These are phyloP conservation scores for Periophthalmodon schlosseri DNA, from an alignment of 2,113 vertebrate genomes.

Conservation along the genomic window DNA sequence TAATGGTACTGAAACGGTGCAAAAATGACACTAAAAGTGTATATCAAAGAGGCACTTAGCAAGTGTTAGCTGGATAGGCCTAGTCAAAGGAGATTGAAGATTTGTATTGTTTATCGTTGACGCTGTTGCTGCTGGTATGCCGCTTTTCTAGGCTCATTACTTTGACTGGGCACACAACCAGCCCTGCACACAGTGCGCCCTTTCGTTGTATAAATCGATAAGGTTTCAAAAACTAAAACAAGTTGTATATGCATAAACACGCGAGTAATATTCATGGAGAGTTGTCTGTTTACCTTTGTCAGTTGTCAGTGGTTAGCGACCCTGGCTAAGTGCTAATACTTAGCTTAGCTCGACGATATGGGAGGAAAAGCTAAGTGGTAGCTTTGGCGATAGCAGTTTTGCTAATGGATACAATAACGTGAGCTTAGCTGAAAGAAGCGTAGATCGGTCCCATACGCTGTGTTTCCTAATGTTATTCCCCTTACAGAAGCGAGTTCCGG, in stretches of 20 bases:
- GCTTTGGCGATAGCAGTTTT: conserved; percentile 65
- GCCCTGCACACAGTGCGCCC: neutral
- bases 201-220: conserved; percentile 6
- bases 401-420: conserved; percentile 64
- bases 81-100: conserved; percentile 30
- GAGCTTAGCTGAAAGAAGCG: conserved; percentile 59
- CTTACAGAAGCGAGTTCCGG: conserved; percentile 19
- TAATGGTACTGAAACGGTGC: neutral
- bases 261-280: conserved; percentile 4
- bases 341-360: conserved; percentile 60
- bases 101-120: conserved; percentile 67
- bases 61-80: conserved; percentile 44
- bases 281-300: conserved; percentile 71
- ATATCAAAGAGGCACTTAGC: conserved; percentile 29
- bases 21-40: conserved; percentile 3
- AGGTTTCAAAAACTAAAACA: neutral
- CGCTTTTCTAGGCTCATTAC: conserved; percentile 31
- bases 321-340: conserved; percentile 64
- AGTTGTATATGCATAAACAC: neutral
- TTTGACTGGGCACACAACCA: conserved; percentile 22
- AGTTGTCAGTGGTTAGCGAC: conserved; percentile 66
- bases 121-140: conserved; percentile 50
- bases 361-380: conserved; percentile 48
- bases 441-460: conserved; percentile 41
- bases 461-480: conserved; percentile 38